Evolutionary conservation across 2,113 vertebrate genomes (phyloP).

Genomic region (Collichthys lucidus): DNA sequence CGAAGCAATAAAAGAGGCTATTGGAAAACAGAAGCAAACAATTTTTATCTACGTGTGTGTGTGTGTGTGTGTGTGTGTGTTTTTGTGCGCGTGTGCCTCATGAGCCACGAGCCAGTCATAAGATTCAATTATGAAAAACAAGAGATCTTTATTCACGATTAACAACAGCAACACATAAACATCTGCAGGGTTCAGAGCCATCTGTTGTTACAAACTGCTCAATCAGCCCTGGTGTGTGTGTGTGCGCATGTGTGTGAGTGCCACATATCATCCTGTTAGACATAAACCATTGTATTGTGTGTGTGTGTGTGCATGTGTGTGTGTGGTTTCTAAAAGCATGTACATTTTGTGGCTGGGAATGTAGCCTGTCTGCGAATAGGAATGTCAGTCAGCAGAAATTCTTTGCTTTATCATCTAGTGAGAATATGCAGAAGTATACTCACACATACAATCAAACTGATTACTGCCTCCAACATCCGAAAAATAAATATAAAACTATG

Average conservation of each 20-base stretch:
- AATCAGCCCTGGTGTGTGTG: slow-evolving; percentile 58
- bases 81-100: slow-evolving; percentile 24
- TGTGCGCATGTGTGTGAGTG: slow-evolving; percentile 30
- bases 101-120: slow-evolving; percentile 60
- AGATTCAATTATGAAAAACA: slow-evolving; percentile 75
- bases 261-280: slow-evolving; percentile 50
- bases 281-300: slow-evolving; percentile 54
- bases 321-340: slow-evolving; percentile 50
- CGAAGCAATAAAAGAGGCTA: slow-evolving; percentile 8
- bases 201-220: slow-evolving; percentile 75
- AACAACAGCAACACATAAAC: slow-evolving; percentile 72
- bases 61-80: slow-evolving; percentile 20
- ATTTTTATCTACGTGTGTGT: neutral
- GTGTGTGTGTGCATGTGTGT: slow-evolving; percentile 2
- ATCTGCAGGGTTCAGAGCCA: slow-evolving; percentile 75
- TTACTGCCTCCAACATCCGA: slow-evolving; percentile 22
- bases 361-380: slow-evolving; percentile 44
- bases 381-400: slow-evolving; percentile 63
- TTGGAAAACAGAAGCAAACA: slow-evolving; percentile 11
- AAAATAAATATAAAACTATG: slow-evolving; percentile 9
- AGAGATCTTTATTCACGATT: slow-evolving; percentile 75
- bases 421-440: slow-evolving; percentile 25
- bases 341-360: slow-evolving; percentile 51
- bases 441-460: slow-evolving; percentile 27
- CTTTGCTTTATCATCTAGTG: slow-evolving; percentile 37